Base-by-base conservation (phyloP, 2,113 vertebrate species). In the Lepisosteus osseus region DNA sequence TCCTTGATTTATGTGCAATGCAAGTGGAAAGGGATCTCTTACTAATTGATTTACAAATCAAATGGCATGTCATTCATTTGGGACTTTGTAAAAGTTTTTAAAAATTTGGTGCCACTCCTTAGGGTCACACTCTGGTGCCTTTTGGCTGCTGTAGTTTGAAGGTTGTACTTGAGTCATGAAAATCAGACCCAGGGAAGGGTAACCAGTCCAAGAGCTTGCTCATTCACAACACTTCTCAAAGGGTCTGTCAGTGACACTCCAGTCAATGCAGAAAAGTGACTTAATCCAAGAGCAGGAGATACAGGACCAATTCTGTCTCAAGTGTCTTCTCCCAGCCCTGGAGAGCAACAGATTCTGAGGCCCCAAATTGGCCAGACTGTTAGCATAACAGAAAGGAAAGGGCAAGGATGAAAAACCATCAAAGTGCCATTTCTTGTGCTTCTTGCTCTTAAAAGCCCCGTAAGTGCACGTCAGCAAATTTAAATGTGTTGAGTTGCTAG, bases 401-500 rank as follows among this genome's bases (percentile, higher is more conserved):
- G 44, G 17, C 66, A 55, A 54, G 17, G 66, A 68, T 9, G 47
- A 68, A 68, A 68, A 51, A 40, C 68, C 51, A 70, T 42, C 68
- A 57, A 61, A 70, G 40, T 44, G 67, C 15, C 54, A 69, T 69
- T 51, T 45, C 41, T 6, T 65, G 62, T 65, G 29, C 62, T 65
- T 65, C 17, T 43, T 65, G 17, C 62, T 41, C 62, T 65, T 65
- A 65, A 65, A 61, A 29, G 67, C 67, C 11, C 47, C 1, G 54
- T 13, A 61, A 70, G 56, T 61, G 56, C 68, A 61, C n/a, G 41
- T 70, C 68, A 70, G 68, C 68, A 70, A 70, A 70, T 61, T 57
- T 59, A 57, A 42, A 44, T 70, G 55, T 61, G 44, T 61, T 13
- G 68, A 70, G 54, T 44, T 61, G 12, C 15, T 61, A 42, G 17